phyloP scores from a whole-genome alignment of 23 tunicate species.

The Oikopleura dioica region DNA sequence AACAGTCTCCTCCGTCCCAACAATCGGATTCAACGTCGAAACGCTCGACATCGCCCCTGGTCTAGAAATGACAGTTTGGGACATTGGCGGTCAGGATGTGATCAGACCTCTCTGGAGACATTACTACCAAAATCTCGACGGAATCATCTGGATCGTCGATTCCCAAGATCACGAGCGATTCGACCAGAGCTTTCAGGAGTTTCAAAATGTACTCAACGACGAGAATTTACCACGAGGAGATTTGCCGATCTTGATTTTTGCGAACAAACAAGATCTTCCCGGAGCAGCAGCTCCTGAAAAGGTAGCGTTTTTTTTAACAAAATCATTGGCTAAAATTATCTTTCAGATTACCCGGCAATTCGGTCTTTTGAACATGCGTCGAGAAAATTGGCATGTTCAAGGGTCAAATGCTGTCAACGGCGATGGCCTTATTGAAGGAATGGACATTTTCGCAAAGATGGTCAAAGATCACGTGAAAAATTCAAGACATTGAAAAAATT shows the following conservation, averaged over 20 bases:
- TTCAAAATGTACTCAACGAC: background rate
- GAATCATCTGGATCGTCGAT: background rate
- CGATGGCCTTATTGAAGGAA: conserved; percentile 25
- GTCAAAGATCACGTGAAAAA: background rate
- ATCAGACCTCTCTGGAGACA: background rate
- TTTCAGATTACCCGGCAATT: conserved; percentile 4
- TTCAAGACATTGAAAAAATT: no score
- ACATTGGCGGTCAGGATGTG: background rate
- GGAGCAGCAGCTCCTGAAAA: background rate
- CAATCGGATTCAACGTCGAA: no score
- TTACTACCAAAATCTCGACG: background rate
- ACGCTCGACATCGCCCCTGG: no score
- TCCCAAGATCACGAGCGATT: background rate
- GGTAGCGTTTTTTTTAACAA: no score
- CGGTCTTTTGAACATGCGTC: background rate
- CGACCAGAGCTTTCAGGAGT: background rate
- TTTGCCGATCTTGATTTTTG: background rate
- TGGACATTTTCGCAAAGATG: conserved; percentile 22
- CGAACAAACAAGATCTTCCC: background rate
- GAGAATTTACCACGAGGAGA: background rate
- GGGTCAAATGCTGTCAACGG: conserved; percentile 17
- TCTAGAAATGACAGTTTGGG: background rate
- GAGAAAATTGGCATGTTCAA: background rate
- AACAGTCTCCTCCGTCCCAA: no score
- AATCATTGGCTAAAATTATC: no score